phyloP scores from a whole-genome alignment of 2,888 invertebrate species.

The Eupelmus urozonus region DNA sequence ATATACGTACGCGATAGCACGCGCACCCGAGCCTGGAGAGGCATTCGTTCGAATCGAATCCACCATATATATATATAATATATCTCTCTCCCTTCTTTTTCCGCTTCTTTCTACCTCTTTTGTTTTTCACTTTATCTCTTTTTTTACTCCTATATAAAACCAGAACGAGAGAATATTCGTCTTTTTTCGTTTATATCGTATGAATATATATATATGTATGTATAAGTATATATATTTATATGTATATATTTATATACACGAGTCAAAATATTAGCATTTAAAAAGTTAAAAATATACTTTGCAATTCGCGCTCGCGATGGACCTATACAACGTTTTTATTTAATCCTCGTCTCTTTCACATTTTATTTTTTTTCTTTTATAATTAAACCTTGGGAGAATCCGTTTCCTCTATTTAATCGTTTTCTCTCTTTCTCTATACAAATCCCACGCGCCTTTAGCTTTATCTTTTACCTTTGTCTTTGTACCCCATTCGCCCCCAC shows the following conservation, averaged over 20 bases:
- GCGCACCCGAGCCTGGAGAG: constrained; percentile 47
- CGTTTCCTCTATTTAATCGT: constrained; percentile 57
- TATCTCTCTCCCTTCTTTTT: constrained; percentile 2
- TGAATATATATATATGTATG: constrained; percentile 71
- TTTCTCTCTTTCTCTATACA: constrained; percentile 39
- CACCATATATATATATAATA: constrained; percentile 28
- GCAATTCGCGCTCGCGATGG: constrained; percentile 75
- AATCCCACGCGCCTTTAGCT: constrained; percentile 20
- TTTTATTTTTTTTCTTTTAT: constrained; percentile 59
- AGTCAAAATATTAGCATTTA: constrained; percentile 75
- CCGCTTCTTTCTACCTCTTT: constrained; percentile 26
- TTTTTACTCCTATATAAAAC: constrained; percentile 46
- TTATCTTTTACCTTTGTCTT: constrained; percentile 44
- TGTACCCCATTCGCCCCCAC: constrained; percentile 47
- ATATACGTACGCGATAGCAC: constrained; percentile 33
- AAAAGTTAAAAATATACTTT: constrained; percentile 77
- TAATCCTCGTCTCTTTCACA: constrained; percentile 49
- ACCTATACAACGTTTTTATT: constrained; percentile 69
- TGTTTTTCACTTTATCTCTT: constrained; percentile 27
- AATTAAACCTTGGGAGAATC: constrained; percentile 56
- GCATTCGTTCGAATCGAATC: constrained; percentile 50
- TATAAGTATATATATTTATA: constrained; percentile 53
- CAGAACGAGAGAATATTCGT: constrained; percentile 71
- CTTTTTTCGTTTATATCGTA: constrained; percentile 69
- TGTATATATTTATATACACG: constrained; percentile 71